Conservation (phyloP, 2,797 vertebrate genomes). For the Ctenopoma multispine region DNA sequence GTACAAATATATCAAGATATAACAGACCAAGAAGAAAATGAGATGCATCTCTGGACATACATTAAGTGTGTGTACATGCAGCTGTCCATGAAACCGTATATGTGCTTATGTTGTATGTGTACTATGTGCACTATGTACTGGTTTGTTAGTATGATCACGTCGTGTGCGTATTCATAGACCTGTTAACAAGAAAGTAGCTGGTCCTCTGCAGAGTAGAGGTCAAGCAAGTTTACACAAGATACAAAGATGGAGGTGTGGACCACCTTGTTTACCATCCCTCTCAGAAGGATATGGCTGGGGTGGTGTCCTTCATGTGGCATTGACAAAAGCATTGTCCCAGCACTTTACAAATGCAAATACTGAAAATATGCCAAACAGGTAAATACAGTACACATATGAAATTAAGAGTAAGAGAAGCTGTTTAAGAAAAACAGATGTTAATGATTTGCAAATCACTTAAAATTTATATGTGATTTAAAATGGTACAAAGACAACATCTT, state of each 20-base stretch:
- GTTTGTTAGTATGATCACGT: neutral
- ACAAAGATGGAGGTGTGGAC: conserved; percentile 28
- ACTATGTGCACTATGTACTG: neutral
- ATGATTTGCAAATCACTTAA: too few relatives aligned
- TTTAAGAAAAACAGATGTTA: too few relatives aligned
- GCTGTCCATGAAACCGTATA: neutral
- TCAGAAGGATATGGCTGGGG: conserved; percentile 6
- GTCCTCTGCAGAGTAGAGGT: conserved; percentile 19
- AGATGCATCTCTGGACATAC: neutral
- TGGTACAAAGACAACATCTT: too few relatives aligned
- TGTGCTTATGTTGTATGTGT: neutral
- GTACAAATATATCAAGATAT: neutral
- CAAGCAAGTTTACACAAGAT: conserved; percentile 33
- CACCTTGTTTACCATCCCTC: conserved; percentile 38
- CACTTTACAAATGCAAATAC: neutral
- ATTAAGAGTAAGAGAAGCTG: too few relatives aligned
- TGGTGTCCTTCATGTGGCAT: conserved; percentile 18
- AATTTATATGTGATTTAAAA: too few relatives aligned
- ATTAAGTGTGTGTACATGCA: neutral
- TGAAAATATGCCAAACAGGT: neutral
- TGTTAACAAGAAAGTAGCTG: conserved; percentile 10
- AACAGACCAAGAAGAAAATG: neutral
- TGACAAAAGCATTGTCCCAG: conserved; percentile 4
- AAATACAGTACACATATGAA: neutral
- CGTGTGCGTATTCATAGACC: conserved; percentile 16